Base-by-base conservation (phyloP, 2,888 invertebrate species). In the Cataglyphis rosenhaueri region DNA sequence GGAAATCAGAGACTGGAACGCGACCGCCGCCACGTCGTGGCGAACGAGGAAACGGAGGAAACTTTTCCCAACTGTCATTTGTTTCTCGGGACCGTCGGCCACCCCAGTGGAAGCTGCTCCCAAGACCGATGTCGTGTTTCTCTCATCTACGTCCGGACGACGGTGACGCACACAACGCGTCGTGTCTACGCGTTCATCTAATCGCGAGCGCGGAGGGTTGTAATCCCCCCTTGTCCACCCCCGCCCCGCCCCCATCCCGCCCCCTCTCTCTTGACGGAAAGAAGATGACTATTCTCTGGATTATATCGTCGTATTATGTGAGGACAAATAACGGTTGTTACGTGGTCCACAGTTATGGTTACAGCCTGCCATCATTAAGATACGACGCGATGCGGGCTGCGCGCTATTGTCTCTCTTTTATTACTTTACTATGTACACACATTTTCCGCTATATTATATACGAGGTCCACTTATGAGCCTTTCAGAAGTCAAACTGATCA, bases 41-140 rank as follows among this genome's bases (percentile, higher is more conserved):
- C 74, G 76, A 73, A 41, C 73, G 84, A 68, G 76, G 84, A 85
- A 86, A 71, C 59, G 78, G 78, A 85, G 84, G 76, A 86, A 90
- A 91, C 85, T 87, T 91, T 91, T 91, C 88, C 90, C 87, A 92
- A 92, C 91, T 91, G 89, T 91, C 92, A 91, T 92, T 92, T 92
- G 91, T 92, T 90, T 89, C 78, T 71, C 41, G 44, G 71, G n/a
- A 9, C 5, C 8, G 32, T 38, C 21, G 44, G 41, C 78, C 78
- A 44, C 57, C 70, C 78, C 57, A 12, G 57, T 35, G 66, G 55
- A 41, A 66, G 44, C 62, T 18, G 71, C 32, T 21, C 29, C 32
- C 41, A 4, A 59, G 78, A 76, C 32, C 78, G 71, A 79, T 35
- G 71, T 79, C 71, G 59, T 35, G 57, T 32, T 78, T 57, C 59